Base-by-base conservation (phyloP, 2,888 invertebrate genomes). In the Sinohyriopsis cumingii region DNA sequence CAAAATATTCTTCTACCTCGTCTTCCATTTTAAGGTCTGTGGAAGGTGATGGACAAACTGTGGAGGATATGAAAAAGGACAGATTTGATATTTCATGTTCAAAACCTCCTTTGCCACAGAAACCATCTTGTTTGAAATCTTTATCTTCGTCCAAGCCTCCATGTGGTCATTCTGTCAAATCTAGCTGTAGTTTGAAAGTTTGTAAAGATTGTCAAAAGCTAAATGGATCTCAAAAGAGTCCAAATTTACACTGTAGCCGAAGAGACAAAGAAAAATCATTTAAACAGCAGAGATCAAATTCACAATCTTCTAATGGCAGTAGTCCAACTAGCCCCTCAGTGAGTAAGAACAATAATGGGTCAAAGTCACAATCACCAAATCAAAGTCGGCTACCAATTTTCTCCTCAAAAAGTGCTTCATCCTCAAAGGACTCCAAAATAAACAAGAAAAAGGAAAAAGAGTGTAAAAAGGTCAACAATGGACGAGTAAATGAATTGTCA, bases 371-470 rank as follows among this genome's bases (percentile, higher is more conserved):
- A 66, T 81, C 81, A 54, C 81, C 81, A 55, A 79, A 69, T 74
- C 73, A 75, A 61, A 80, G 79, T 62, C 76, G 77, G 70, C 78
- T 84, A 68, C 84, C 84, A 28, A 73, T 82, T 55, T 81, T 82
- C 67, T 73, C 76, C 25, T 78, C 79, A 72, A 78, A 76, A 74
- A 79, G 73, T 68, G 73, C 69, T 73, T 73, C 76, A 75, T 76
- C 73, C 70, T 78, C 73, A 69, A 84, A 84, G 72, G 80, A 80
- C 65, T 75, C 77, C 69, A 85, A 85, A 81, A 75, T 75, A 75
- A 77, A 75, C 65, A 78, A 79, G 56, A 87, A 87, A 73, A 85
- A 86, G 67, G 86, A 84, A 24, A 86, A 86, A 68, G 86, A 86
- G 53, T 78, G 72, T 28, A 82, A 81, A 53, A 81, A 82, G 73